A percentile compares a stretch with the other conserved stretches of the same genome.
Conservation (phyloP, 2,797 vertebrate species). For the Diglossa cyanea region DNA sequence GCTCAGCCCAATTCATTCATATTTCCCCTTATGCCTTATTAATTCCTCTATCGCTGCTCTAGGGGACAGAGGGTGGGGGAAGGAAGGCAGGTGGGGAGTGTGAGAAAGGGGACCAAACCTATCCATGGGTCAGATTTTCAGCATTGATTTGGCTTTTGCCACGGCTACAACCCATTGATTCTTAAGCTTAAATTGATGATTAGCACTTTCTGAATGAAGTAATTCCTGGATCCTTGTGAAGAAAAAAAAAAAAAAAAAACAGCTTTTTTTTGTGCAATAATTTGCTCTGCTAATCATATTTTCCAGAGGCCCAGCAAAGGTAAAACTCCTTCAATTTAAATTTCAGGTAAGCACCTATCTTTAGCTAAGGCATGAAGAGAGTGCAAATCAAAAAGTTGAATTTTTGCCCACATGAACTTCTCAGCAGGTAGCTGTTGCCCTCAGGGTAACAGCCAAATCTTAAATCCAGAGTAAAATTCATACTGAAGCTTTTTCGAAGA, state of each 20-base stretch:
- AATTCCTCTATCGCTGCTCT: slow-evolving; percentile 4
- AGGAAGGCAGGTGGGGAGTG: slow-evolving; percentile 47
- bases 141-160: slow-evolving; percentile 48
- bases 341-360: neutral
- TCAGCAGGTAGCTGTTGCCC: neutral
- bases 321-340: neutral
- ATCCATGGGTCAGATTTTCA: slow-evolving; percentile 56
- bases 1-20: slow-evolving; percentile 70
- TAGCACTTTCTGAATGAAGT: slow-evolving; percentile 48
- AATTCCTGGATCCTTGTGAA: neutral
- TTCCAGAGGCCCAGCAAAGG: neutral
- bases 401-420: neutral
- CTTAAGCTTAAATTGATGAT: slow-evolving; percentile 42
- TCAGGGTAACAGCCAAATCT: neutral
- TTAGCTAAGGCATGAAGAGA: neutral
- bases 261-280: neutral
- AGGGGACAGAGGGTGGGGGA: slow-evolving; percentile 14
- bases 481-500: neutral
- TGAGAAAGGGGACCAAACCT: slow-evolving; percentile 47
- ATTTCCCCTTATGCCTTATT: slow-evolving; percentile 77
- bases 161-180: slow-evolving; percentile 41
- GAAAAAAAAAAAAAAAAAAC: neutral
- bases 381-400: neutral
- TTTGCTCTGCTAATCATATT: slow-evolving; percentile 28
- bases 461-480: neutral